phyloP scores from a whole-genome alignment of 1,140 invertebrate genomes.

The Drosophila pachea region DNA sequence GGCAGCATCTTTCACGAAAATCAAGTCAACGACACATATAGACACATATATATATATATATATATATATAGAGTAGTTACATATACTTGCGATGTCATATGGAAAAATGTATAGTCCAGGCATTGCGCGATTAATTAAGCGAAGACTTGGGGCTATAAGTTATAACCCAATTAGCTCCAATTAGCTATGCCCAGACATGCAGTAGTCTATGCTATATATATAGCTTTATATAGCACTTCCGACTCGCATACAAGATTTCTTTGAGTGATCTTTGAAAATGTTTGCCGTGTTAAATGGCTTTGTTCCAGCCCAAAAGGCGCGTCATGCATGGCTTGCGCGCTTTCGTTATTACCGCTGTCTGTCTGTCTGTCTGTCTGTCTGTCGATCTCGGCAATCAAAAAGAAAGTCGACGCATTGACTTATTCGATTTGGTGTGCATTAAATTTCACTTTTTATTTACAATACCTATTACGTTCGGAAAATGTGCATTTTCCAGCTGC shows the following conservation, averaged over 20 bases:
- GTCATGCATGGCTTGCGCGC: conserved; percentile 26
- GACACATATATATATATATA: background rate
- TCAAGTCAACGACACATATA: conserved; percentile 24
- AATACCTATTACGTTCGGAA: conserved; percentile 2
- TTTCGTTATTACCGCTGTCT: conserved; percentile 29
- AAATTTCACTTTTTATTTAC: conserved; percentile 41
- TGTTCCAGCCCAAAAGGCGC: conserved; percentile 19
- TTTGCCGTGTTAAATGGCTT: conserved; percentile 12
- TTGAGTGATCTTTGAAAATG: conserved; percentile 12
- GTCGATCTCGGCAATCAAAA: conserved; percentile 25
- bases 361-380: background rate
- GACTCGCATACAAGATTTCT: conserved; percentile 12
- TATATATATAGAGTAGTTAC: conserved; percentile 2
- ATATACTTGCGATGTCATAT: background rate
- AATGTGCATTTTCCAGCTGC: conserved; percentile 3
- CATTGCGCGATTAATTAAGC: conserved; percentile 54
- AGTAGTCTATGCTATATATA: background rate
- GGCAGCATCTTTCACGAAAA: conserved; percentile 10
- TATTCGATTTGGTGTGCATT: conserved; percentile 18
- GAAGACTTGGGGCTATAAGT: conserved; percentile 41
- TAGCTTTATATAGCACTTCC: conserved; percentile 20
- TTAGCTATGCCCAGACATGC: conserved; percentile 29
- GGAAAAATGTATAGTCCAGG: conserved; percentile 7
- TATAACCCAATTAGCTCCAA: conserved; percentile 74
- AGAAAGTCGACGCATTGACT: conserved; percentile 36